phyloP scores from a whole-genome alignment of 2,888 invertebrate species.

The Microdon myrmicae region DNA sequence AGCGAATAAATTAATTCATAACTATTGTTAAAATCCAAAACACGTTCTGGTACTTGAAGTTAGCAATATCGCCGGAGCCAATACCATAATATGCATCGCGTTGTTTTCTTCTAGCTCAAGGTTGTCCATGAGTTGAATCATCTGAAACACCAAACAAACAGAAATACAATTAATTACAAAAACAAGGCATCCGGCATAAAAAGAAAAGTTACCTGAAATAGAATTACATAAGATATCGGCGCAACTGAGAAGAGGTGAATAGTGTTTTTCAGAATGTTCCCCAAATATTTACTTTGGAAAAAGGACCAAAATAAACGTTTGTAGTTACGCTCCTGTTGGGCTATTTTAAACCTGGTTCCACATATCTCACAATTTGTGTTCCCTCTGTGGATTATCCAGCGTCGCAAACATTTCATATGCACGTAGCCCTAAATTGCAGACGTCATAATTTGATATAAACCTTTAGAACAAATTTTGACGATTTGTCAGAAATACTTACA shows the following conservation, averaged over 20 bases:
- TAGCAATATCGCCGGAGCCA: conserved; percentile 57
- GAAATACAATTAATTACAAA: not conserved
- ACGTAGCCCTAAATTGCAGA: conserved; percentile 58
- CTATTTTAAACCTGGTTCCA: conserved; percentile 56
- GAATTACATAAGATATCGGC: conserved; percentile 61
- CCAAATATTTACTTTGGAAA: conserved; percentile 60
- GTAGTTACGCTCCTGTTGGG: conserved; percentile 56
- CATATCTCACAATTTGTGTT: conserved; percentile 63
- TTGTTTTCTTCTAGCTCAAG: conserved; percentile 57
- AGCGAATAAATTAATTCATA: conserved; percentile 2
- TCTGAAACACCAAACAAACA: conserved; percentile 48
- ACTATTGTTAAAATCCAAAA: not conserved
- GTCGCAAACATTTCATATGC: conserved; percentile 61
- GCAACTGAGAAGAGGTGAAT: conserved; percentile 59
- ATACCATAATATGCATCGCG: conserved; percentile 57
- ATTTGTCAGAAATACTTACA: conserved; percentile 53
- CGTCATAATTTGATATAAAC: not conserved
- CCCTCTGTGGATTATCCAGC: conserved; percentile 62
- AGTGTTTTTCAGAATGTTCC: conserved; percentile 60
- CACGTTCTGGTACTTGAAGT: conserved; percentile 58
- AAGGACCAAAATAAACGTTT: conserved; percentile 58
- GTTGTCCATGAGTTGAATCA: conserved; percentile 61
- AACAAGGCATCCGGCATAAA: too few species aligned
- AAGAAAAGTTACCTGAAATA: conserved; percentile 54
- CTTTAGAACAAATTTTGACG: not conserved